These are phyloP conservation scores for Tridacna gigas DNA, from an alignment of 2,888 invertebrate species.

Conservation along the genomic window DNA sequence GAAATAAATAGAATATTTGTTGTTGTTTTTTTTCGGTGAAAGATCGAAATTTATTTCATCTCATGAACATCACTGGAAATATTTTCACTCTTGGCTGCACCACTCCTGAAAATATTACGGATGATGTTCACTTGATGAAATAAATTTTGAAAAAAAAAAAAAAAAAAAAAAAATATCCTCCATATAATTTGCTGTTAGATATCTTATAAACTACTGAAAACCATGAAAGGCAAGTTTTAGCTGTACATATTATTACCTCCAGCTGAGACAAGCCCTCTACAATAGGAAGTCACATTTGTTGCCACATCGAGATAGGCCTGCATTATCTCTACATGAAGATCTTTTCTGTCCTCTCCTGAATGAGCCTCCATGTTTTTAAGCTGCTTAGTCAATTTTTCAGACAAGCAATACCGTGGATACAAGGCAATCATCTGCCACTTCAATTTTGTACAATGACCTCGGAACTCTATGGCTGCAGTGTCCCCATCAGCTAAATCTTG, in stretches of 20 bases:
- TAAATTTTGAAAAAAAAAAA: too few species aligned
- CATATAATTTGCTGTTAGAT: too few species aligned
- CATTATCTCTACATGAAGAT: conserved; percentile 71
- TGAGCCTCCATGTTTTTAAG: conserved; percentile 69
- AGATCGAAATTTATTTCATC: too few species aligned
- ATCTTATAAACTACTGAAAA: too few species aligned
- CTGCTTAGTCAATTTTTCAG: conserved; percentile 78
- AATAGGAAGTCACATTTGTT: conserved; percentile 82
- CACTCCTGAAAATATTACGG: too few species aligned
- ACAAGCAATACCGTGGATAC: conserved; percentile 88
- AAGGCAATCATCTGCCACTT: conserved; percentile 91
- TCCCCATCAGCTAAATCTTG: conserved; percentile 67
- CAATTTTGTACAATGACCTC: conserved; percentile 87
- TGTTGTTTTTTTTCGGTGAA: too few species aligned
- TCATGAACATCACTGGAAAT: too few species aligned
- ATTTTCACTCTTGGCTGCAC: too few species aligned
- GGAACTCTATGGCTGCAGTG: conserved; percentile 80
- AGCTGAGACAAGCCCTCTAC: conserved; percentile 77
- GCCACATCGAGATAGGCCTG: conserved; percentile 81
- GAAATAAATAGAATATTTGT: too few species aligned
- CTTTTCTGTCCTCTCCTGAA: conserved; percentile 61
- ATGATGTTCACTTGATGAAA: too few species aligned
- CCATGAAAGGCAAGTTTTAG: too few species aligned
- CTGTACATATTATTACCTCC: neutral
- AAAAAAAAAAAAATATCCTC: too few species aligned